phyloP scores from a whole-genome alignment of 2,113 vertebrate genomes.

The Myiopsitta monachus region DNA sequence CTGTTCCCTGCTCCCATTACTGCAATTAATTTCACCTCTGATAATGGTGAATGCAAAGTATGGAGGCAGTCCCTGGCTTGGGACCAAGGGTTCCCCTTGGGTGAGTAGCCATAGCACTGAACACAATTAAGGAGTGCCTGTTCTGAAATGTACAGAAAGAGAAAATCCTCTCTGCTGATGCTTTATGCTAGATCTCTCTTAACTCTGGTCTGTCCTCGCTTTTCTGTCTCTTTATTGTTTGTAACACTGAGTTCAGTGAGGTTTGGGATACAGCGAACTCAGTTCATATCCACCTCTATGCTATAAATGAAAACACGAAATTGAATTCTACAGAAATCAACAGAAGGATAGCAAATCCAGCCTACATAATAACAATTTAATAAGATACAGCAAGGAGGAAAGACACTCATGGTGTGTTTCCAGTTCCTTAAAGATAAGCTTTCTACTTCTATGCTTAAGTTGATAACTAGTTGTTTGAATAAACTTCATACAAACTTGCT shows the following conservation, averaged over 20 bases:
- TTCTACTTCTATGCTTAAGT: not conserved
- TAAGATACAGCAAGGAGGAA: not conserved
- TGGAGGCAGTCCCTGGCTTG: not conserved
- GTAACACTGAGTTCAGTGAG: not conserved
- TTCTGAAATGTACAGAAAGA: not conserved
- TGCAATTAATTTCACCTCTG: not conserved
- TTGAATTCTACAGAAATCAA: not conserved
- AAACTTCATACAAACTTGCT: not conserved
- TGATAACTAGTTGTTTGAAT: not conserved
- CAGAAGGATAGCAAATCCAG: not conserved
- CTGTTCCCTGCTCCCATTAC: not conserved
- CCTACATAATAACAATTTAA: not conserved
- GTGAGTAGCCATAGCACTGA: not conserved
- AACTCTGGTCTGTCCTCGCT: rapidly evolving
- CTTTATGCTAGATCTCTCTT: not conserved
- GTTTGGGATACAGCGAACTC: not conserved
- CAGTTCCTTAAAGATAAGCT: not conserved
- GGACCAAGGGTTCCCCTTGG: not conserved
- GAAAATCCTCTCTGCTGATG: not conserved
- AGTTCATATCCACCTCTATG: not conserved
- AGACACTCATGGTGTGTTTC: not conserved
- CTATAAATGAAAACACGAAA: not conserved
- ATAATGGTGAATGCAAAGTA: not conserved
- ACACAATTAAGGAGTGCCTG: not conserved
- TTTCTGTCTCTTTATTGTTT: not conserved